Evolutionary conservation across 2,888 invertebrate genomes (phyloP).

Genomic region (Helicoverpa assulta): DNA sequence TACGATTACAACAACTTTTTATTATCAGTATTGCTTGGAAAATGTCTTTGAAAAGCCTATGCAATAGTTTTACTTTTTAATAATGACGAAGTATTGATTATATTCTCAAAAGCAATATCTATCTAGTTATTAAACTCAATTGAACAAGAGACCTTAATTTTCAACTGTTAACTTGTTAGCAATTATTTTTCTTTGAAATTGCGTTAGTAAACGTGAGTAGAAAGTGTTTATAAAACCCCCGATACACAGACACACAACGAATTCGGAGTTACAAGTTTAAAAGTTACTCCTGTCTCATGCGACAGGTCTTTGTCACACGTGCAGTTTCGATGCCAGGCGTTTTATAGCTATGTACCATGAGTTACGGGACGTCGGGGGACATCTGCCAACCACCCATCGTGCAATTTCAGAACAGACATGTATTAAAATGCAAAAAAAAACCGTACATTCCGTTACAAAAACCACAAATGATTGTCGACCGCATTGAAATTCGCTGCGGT

Average conservation of each 20-base stretch:
- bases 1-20: neutral
- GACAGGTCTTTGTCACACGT: constrained; percentile 23
- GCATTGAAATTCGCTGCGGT: constrained; percentile 79
- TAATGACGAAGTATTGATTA: too few relatives aligned
- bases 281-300: constrained; percentile 8
- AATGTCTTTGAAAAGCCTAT: neutral
- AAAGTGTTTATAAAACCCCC: constrained; percentile 1
- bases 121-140: too few relatives aligned
- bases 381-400: constrained; percentile 27
- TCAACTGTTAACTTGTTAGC: too few relatives aligned
- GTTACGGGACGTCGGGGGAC: constrained; percentile 28
- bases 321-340: constrained; percentile 39
- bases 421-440: constrained; percentile 52
- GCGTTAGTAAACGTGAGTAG: neutral
- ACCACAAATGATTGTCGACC: constrained; percentile 82
- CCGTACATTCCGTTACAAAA: constrained; percentile 66
- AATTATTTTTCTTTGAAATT: too few relatives aligned
- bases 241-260: constrained; percentile 4
- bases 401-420: constrained; percentile 37
- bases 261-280: constrained; percentile 31
- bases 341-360: constrained; percentile 29
- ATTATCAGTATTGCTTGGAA: neutral
- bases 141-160: too few relatives aligned
- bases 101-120: too few relatives aligned
- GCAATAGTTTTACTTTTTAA: neutral